Evolutionary conservation across 2,113 vertebrate species (phyloP).

Genomic region (Nicator chloris): DNA sequence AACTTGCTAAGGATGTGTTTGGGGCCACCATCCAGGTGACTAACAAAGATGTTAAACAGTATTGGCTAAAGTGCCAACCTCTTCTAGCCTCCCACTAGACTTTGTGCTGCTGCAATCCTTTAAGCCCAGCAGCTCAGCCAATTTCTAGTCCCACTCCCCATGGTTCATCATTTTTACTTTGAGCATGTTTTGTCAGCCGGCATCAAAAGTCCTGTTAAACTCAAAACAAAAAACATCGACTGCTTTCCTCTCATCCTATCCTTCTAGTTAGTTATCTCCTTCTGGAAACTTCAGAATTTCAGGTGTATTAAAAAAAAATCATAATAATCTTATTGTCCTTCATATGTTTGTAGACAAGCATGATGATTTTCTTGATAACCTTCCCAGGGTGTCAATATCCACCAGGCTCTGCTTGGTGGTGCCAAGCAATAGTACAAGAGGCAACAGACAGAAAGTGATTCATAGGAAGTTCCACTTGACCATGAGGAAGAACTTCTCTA

Average conservation of each 20-base stretch:
- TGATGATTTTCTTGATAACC: background rate
- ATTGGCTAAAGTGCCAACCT: background rate
- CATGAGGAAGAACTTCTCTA: background rate
- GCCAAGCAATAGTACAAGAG: background rate
- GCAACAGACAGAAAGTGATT: background rate
- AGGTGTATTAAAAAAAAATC: background rate
- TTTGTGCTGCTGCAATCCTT: background rate
- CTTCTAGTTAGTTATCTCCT: background rate
- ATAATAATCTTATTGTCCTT: background rate
- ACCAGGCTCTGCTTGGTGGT: background rate
- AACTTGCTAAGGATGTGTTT: accelerated
- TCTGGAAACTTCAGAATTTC: background rate
- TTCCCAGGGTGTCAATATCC: background rate
- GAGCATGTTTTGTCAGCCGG: background rate
- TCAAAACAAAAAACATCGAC: background rate
- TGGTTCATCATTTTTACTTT: background rate
- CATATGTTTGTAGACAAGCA: background rate
- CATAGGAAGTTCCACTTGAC: background rate
- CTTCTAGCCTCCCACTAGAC: background rate
- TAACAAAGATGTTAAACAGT: background rate
- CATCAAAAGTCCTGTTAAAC: background rate
- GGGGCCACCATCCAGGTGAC: background rate
- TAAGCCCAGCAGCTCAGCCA: background rate
- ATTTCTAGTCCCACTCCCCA: accelerated
- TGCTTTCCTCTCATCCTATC: background rate